Evolutionary conservation across 1,140 invertebrate genomes (phyloP), one percentile per base, ranked within the genome.

Genomic region (Delia radicum): DNA sequence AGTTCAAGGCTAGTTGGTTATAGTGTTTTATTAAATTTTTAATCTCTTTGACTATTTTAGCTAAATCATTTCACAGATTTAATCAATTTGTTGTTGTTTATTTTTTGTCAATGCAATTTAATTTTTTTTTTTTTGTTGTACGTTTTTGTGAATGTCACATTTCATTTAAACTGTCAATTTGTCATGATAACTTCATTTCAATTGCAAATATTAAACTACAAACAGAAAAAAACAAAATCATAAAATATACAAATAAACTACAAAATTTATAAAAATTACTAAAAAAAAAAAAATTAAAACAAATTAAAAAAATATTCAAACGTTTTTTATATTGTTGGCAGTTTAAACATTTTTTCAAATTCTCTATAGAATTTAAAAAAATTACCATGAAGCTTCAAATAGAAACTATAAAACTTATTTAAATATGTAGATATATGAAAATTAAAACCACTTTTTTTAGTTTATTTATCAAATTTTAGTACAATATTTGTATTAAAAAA

Each of bases 81-180:
- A 33, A 33, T 33, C 31, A 33, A 4, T n/a, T n/a, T n/a, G n/a
- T n/a, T n/a, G n/a, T n/a, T 6, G 12, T 33, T 33, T 33, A 33
- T 33, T 33, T 33, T 12, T 6, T 33, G 4, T 33, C 31, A 33
- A 33, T 33, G 31, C 31, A 33, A 33, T 33, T 33, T 33, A 33
- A 33, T n/a, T n/a, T 33, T 33, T 33, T 33, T 33, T 6, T 33
- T 33, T 33, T 33, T 33, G 12, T 33, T 33, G 4, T 24, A 63
- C 12, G 18, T 63, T 27, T 27, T 63, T 21, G 61, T 6, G 61
- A 12, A 63, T 63, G 26, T 63, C 26, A 63, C 61, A 63, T 63
- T 63, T 63, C 24, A 27, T 27, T 63, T 63, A 63, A 63, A 27
- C 61, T 63, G 61, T 63, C 61, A 63, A 63, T 63, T 63, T 63